Evolutionary conservation across 2,888 invertebrate species (phyloP).

Genomic region (Noctua janthina): DNA sequence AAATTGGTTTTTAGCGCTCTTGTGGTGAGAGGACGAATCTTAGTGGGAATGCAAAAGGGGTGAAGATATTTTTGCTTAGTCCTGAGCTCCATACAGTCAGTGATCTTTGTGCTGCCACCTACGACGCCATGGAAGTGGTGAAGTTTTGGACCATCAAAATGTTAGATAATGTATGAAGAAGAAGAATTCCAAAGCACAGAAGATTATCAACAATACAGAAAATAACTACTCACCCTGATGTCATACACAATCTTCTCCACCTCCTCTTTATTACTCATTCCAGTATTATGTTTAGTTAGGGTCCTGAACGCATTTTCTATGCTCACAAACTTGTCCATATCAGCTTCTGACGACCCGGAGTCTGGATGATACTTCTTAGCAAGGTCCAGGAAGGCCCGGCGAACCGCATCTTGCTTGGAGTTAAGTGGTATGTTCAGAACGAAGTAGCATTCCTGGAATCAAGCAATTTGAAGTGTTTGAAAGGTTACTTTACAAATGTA

Average conservation of each 20-base stretch:
- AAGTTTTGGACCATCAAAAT: neutral
- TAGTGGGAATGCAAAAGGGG: neutral
- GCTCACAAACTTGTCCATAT: conserved; percentile 93
- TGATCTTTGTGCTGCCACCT: neutral
- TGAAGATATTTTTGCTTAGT: neutral
- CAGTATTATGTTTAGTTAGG: conserved; percentile 92
- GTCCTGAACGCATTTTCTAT: conserved; percentile 94
- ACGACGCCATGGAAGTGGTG: neutral
- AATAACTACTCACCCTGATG: conserved; percentile 88
- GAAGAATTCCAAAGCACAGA: neutral
- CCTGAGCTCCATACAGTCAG: neutral
- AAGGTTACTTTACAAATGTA: neutral
- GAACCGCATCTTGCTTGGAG: conserved; percentile 93
- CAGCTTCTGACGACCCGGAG: conserved; percentile 93
- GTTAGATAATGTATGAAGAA: neutral
- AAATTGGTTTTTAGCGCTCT: neutral
- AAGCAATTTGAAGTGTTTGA: neutral
- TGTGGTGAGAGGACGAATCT: neutral
- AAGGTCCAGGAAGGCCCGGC: conserved; percentile 93
- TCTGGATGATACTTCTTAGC: conserved; percentile 97
- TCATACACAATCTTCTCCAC: conserved; percentile 91
- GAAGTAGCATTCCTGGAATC: conserved; percentile 92
- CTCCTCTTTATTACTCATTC: conserved; percentile 85
- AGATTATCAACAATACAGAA: neutral
- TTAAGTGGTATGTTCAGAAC: conserved; percentile 92